Conservation (phyloP, 2,888 invertebrate species). For the Ichneumoninae sp. region DNA sequence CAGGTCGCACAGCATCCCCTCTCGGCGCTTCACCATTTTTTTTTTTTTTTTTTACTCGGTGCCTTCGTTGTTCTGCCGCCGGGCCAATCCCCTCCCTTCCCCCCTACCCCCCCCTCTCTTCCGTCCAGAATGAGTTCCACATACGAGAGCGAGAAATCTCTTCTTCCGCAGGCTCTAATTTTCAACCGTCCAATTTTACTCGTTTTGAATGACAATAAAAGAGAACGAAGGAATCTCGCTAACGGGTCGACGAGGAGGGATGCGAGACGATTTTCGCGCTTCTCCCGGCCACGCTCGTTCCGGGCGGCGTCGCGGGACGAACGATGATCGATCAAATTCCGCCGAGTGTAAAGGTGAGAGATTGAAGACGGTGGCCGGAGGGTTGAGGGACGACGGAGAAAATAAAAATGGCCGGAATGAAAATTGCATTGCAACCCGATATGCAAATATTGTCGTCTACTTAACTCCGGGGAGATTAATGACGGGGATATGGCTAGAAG, state of each 20-base stretch:
- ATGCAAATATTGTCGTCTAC: constrained; percentile 83
- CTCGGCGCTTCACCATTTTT: constrained; percentile 38
- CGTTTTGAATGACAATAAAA: constrained; percentile 82
- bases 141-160: constrained; percentile 13
- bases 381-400: constrained; percentile 56
- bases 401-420: constrained; percentile 56
- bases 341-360: constrained; percentile 56
- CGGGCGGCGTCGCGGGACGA: background rate
- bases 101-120: constrained; percentile 52
- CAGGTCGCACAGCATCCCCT: constrained; percentile 71
- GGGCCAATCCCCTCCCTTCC: constrained; percentile 73
- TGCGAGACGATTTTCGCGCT: constrained; percentile 14
- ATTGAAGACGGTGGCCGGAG: constrained; percentile 52
- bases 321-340: constrained; percentile 73
- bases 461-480: constrained; percentile 81
- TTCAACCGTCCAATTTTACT: constrained; percentile 79
- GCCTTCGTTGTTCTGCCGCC: constrained; percentile 53
- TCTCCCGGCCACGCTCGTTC: constrained; percentile 28
- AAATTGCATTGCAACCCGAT: constrained; percentile 80
- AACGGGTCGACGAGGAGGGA: constrained; percentile 7
- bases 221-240: constrained; percentile 14
- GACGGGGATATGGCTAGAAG: constrained; percentile 66
- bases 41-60: constrained; percentile 59
- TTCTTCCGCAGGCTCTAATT: constrained; percentile 76
- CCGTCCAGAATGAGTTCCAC: constrained; percentile 1